Evolutionary conservation across 2,888 invertebrate genomes (phyloP).

Genomic region (Diaprepes abbreviatus): DNA sequence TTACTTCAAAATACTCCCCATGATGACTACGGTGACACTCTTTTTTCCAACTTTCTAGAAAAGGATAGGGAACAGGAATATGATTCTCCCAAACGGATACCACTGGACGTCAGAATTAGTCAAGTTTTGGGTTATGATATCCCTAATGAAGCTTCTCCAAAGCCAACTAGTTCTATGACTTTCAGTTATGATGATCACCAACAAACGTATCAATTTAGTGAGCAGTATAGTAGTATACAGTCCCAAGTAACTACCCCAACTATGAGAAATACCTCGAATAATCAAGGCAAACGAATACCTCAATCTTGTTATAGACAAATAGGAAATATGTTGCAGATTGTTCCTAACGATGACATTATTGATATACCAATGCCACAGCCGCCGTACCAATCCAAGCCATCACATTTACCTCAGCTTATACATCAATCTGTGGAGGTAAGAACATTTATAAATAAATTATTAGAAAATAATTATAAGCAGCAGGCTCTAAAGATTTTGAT

Average conservation of each 20-base stretch:
- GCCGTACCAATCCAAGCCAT: not conserved
- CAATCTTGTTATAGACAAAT: slow-evolving; percentile 66
- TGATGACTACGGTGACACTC: slow-evolving; percentile 55
- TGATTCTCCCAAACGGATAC: slow-evolving; percentile 71
- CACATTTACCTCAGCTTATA: not conserved
- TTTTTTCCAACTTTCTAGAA: slow-evolving; percentile 1
- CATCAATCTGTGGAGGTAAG: slow-evolving; percentile 5
- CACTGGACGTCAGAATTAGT: slow-evolving; percentile 74
- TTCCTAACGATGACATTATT: slow-evolving; percentile 64
- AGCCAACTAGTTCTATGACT: slow-evolving; percentile 39
- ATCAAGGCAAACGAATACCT: not conserved
- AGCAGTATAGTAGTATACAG: slow-evolving; percentile 31
- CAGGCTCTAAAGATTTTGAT: too few relatives aligned
- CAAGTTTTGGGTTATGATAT: slow-evolving; percentile 72
- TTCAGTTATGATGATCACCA: slow-evolving; percentile 12
- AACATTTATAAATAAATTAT: not conserved
- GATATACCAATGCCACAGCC: slow-evolving; percentile 32
- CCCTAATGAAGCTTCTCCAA: slow-evolving; percentile 48
- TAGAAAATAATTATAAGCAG: too few relatives aligned
- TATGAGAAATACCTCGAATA: not conserved
- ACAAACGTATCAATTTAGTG: slow-evolving; percentile 18
- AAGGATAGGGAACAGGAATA: slow-evolving; percentile 19
- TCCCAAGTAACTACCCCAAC: slow-evolving; percentile 16
- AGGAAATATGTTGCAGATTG: slow-evolving; percentile 75
- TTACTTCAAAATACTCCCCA: slow-evolving; percentile 57